A percentile compares a stretch with the other conserved stretches of the same genome.
These are phyloP conservation scores for Leptopilina myrica DNA, from an alignment of 2,888 invertebrate species.

Conservation along the genomic window DNA sequence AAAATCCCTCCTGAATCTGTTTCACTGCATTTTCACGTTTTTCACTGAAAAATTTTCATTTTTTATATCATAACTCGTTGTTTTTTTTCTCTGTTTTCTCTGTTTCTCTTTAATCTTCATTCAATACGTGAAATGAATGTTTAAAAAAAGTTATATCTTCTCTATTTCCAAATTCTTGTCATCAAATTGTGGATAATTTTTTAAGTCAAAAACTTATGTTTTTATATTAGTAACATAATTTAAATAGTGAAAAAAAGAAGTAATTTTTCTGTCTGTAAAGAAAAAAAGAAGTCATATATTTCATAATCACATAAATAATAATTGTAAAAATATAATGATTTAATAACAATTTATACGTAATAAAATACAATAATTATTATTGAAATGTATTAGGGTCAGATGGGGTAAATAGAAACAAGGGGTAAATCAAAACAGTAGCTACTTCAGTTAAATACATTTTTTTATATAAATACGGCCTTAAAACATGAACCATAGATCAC, in stretches of 20 bases:
- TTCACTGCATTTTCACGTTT: not conserved
- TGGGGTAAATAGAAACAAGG: too few relatives aligned
- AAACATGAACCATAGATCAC: too few relatives aligned
- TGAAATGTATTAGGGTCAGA: too few relatives aligned
- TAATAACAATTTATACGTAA: too few relatives aligned
- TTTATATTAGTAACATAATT: not conserved
- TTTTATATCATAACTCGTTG: not conserved
- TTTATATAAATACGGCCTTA: too few relatives aligned
- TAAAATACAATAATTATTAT: too few relatives aligned
- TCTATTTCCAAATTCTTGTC: not conserved
- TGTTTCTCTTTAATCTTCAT: not conserved
- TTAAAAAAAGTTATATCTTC: not conserved
- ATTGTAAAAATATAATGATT: too few relatives aligned
- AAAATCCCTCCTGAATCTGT: constrained; percentile 1
- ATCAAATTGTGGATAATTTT: not conserved
- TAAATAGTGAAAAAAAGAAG: not conserved
- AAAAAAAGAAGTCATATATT: not conserved
- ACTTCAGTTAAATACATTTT: too few relatives aligned
- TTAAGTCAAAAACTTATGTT: not conserved
- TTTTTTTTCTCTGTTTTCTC: not conserved
- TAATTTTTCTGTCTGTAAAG: not conserved
- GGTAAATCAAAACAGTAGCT: too few relatives aligned
- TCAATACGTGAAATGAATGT: not conserved
- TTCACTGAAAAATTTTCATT: not conserved
- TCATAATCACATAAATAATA: too few relatives aligned